phyloP scores from a whole-genome alignment of 2,113 vertebrate species.

The Tychaedon coryphoeus region DNA sequence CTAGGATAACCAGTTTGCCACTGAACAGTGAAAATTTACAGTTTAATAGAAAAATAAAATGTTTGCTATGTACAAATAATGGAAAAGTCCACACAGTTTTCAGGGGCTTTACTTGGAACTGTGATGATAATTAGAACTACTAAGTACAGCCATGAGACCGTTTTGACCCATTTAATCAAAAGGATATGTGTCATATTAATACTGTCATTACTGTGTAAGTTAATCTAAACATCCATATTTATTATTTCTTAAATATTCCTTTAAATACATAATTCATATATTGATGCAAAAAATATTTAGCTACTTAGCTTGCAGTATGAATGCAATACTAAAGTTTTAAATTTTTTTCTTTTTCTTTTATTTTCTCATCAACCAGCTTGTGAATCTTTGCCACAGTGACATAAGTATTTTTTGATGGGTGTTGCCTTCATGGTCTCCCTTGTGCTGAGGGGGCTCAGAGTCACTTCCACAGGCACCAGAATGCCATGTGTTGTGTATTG shows the following conservation, averaged over 20 bases:
- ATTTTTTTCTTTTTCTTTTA: not conserved
- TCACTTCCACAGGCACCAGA: not conserved
- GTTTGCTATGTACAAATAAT: not conserved
- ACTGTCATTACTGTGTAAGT: not conserved
- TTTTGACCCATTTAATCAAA: not conserved
- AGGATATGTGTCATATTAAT: not conserved
- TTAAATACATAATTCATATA: not conserved
- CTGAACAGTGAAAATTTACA: not conserved
- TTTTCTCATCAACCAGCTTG: not conserved
- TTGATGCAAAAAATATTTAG: not conserved
- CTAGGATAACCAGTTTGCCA: not conserved
- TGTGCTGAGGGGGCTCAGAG: not conserved
- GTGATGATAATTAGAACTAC: not conserved
- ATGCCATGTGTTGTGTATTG: not conserved
- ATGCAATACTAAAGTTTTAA: not conserved
- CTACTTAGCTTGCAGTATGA: not conserved
- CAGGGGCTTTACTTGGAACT: not conserved
- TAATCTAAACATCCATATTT: not conserved
- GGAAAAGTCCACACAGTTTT: not conserved
- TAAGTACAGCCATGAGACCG: not conserved
- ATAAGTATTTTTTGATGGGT: not conserved
- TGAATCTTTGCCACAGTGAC: not conserved
- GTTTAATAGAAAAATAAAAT: not conserved
- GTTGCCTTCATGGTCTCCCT: fast-evolving
- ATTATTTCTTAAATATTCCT: not conserved